A percentile compares a stretch with the other conserved stretches of the same genome.
Conservation (phyloP, 2,797 vertebrate genomes). For the Eospalax fontanierii region DNA sequence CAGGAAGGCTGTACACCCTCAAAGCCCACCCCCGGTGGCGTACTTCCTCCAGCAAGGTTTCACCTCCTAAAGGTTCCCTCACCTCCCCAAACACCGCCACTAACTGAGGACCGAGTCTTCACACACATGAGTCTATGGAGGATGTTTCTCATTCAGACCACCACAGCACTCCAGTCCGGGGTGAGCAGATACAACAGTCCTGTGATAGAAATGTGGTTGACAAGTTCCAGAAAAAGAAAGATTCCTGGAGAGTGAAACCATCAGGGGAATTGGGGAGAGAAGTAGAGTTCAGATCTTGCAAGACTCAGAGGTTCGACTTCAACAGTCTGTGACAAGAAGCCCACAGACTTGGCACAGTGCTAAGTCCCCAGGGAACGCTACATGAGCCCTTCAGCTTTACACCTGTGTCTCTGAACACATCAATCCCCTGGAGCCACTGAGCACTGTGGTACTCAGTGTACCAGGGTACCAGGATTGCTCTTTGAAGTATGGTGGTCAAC, state of each 20-base stretch:
- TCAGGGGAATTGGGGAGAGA: too few species aligned
- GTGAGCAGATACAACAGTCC: not conserved
- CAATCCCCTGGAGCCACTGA: not conserved
- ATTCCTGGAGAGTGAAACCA: not conserved
- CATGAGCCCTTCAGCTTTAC: not conserved
- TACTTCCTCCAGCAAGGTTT: not conserved
- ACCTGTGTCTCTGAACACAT: not conserved
- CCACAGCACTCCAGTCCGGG: not conserved
- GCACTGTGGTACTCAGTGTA: rapidly evolving
- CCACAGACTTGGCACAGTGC: not conserved
- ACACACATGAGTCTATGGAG: not conserved
- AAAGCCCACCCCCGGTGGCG: too few species aligned
- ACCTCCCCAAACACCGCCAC: not conserved
- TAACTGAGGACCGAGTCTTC: not conserved
- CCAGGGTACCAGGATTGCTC: too few species aligned
- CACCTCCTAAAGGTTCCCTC: not conserved
- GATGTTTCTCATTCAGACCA: not conserved
- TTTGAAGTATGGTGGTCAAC: not conserved
- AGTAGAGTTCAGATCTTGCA: not conserved
- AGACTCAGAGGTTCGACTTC: not conserved
- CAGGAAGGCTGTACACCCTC: not conserved
- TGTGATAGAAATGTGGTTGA: not conserved
- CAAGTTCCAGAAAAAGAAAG: not conserved
- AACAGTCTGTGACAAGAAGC: not conserved
- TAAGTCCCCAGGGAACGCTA: not conserved